These are phyloP conservation scores for Nomada flava DNA, from an alignment of 2,888 invertebrate species.

Conservation along the genomic window DNA sequence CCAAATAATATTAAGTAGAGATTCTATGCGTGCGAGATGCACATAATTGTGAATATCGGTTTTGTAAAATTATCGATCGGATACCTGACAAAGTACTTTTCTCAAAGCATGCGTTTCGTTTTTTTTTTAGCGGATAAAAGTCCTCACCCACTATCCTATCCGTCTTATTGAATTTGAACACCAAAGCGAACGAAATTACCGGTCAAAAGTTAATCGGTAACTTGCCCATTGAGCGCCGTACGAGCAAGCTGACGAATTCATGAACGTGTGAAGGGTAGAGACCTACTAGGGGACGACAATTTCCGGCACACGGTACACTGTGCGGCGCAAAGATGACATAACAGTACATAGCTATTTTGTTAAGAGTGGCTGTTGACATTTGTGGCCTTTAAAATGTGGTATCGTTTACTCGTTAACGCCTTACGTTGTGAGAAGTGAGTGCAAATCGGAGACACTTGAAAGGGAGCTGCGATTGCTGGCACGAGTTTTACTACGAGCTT, in stretches of 20 bases:
- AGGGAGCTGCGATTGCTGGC: background rate
- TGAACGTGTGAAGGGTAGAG: no score
- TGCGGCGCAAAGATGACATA: background rate
- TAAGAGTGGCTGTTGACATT: background rate
- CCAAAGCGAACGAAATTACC: background rate
- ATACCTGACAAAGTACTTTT: background rate
- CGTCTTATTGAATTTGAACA: no score
- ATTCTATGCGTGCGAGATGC: background rate
- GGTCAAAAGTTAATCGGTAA: background rate
- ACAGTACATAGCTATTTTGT: background rate
- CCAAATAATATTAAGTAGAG: background rate
- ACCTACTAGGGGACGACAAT: background rate
- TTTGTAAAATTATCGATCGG: background rate
- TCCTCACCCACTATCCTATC: no score
- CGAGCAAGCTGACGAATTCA: background rate
- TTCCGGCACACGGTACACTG: background rate
- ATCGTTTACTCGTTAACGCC: background rate
- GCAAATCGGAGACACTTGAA: background rate
- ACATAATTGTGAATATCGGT: background rate
- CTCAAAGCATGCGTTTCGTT: no score
- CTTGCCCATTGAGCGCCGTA: background rate
- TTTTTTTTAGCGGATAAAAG: no score
- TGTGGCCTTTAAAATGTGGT: background rate
- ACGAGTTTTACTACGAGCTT: background rate
- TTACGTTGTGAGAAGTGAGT: constrained; percentile 10